These are phyloP conservation scores for Crambe crambe DNA, from an alignment of 37 sponge, comb jelly and placozoan species.

Conservation along the genomic window DNA sequence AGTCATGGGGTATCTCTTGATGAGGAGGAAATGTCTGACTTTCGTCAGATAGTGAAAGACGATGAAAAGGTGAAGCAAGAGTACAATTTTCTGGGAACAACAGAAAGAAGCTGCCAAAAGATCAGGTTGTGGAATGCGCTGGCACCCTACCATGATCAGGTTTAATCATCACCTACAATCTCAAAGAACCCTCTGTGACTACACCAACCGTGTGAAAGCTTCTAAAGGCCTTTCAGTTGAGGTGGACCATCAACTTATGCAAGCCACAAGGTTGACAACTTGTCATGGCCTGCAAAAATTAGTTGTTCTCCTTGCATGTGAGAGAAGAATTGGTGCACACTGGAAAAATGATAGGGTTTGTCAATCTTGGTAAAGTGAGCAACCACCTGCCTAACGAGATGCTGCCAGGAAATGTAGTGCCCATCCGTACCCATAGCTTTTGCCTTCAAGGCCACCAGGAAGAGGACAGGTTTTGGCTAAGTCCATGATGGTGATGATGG, in stretches of 20 bases:
- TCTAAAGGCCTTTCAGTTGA: background rate
- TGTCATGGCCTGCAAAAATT: background rate
- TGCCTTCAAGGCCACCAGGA: background rate
- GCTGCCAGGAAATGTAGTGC: too few relatives aligned
- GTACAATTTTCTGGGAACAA: slow-evolving; percentile 21
- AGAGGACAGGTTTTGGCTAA: background rate
- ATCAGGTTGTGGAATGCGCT: slow-evolving; percentile 5
- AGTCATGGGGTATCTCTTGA: background rate
- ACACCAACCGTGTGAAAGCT: slow-evolving; percentile 10
- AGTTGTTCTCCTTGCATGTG: background rate
- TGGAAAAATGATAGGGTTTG: background rate
- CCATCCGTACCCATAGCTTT: too few relatives aligned
- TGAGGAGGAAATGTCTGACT: background rate
- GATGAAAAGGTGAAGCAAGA: background rate
- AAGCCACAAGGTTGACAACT: too few relatives aligned
- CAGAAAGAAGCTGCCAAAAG: slow-evolving; percentile 23
- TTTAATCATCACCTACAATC: slow-evolving; percentile 6
- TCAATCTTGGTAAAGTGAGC: slow-evolving; percentile 17
- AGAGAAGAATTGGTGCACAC: too few relatives aligned
- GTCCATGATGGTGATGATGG: slow-evolving; percentile 22
- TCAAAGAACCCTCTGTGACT: slow-evolving; percentile 30
- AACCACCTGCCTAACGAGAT: too few relatives aligned
- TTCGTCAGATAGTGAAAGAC: background rate
- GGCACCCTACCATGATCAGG: slow-evolving; percentile 5
- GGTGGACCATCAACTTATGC: too few relatives aligned